These are phyloP conservation scores for Apogon hyalosoma DNA, from an alignment of 2,797 vertebrate genomes.

Conservation along the genomic window DNA sequence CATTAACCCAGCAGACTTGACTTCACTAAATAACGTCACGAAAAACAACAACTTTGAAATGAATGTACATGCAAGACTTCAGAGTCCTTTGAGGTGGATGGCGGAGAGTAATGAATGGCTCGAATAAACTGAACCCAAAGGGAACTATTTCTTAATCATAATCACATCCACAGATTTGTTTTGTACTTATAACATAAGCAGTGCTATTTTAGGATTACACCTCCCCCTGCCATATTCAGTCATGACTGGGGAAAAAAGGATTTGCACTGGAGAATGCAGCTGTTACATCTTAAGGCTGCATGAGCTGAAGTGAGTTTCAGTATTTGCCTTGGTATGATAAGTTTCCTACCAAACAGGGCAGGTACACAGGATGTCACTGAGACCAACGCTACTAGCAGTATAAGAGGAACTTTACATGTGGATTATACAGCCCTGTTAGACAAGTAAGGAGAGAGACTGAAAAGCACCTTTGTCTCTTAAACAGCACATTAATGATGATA, in stretches of 20 bases:
- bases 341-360: conserved; percentile 38
- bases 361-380: conserved; percentile 35
- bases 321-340: conserved; percentile 28
- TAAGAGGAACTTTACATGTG: conserved; percentile 21
- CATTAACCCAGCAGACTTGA: conserved; percentile 4
- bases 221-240: conserved; percentile 1
- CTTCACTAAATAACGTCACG: conserved; percentile 5
- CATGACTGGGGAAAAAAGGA: neutral
- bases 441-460: conserved; percentile 10
- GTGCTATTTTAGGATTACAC: neutral
- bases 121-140: neutral
- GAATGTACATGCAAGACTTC: neutral
- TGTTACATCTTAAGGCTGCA: conserved; percentile 8
- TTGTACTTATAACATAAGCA: conserved; percentile 1
- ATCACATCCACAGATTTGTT: neutral
- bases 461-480: conserved; percentile 22
- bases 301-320: conserved; percentile 9
- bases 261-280: conserved; percentile 11
- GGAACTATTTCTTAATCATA: too few relatives aligned
- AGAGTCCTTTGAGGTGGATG: neutral
- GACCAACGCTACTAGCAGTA: conserved; percentile 22
- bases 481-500: too few relatives aligned
- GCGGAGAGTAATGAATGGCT: neutral
- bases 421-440: conserved; percentile 31
- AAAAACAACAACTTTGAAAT: neutral